Base-by-base conservation (phyloP, 2,113 vertebrate genomes). In the Menidia beryllina region DNA sequence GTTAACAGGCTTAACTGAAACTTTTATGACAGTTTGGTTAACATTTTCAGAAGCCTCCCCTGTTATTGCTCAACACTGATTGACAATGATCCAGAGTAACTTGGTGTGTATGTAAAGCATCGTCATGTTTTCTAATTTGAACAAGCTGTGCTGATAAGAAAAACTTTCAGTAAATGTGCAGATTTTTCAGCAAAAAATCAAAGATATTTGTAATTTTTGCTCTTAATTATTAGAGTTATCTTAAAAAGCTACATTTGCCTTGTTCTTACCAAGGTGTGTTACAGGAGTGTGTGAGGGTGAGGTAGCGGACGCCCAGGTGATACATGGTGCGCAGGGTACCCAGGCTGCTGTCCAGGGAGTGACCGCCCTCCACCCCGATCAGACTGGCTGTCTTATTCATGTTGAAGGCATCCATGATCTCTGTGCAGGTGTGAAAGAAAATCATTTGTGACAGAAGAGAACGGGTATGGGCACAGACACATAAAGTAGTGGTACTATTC, bases 211-310 rank as follows among this genome's bases (percentile, higher is more conserved):
- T 24, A 21, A 9, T 21, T 24, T 24, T 24, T 49, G 14, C 17
- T 62, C 1, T 24, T 49, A 14, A 48, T 17, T 15, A 49, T 7
- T 23, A 36, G 20, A 62, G 45, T 6, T 17, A 49, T 24, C 24
- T n/a, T 1, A 47, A 34, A 10, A 41, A 20, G 3, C 13, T 19
- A 43, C 36, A 8, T 27, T 19, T 27, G 15, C 15, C 17, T 19
- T 23, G 4, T 30, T 60, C 93, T 92, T 82, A 98, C 97, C 97
- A 99, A 26, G 97, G 97, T 0, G 96, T 96, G 91, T 96, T 98
- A 84, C 97, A 99, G 91, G 92, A 97, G 88, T 98, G 96, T 19
- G 96, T 96, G 54, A 98, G 93, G 1, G 97, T 98, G 87, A 99
- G 90, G 87, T 98, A 99, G 53, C 97, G 96, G 48, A 95, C 96